Percentiles rank a stretch among this genome's conserved stretches.
Evolutionary conservation across 2,797 vertebrate genomes (phyloP).

Genomic region (Oreochromis grahami): DNA sequence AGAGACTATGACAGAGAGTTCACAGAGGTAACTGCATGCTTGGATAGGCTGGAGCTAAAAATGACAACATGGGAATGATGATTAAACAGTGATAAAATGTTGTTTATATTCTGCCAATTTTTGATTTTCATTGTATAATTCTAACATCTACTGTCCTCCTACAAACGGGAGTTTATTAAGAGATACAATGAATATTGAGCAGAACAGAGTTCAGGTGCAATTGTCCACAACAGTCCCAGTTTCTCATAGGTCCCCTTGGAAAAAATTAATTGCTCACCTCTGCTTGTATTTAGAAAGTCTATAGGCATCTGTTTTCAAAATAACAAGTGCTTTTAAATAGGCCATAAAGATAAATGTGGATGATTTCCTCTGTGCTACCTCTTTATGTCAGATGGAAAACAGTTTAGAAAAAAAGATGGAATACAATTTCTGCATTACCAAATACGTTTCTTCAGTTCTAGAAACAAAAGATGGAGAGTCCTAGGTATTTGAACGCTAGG

Average conservation of each 20-base stretch:
- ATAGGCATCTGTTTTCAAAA: background rate
- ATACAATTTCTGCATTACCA: background rate
- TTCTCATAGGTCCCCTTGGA: background rate
- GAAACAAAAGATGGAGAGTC: background rate
- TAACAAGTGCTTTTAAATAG: background rate
- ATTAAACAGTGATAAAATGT: background rate
- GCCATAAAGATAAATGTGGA: background rate
- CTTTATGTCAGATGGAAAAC: background rate
- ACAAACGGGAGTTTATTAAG: background rate
- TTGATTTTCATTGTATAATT: background rate
- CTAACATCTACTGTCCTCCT: background rate
- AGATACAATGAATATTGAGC: background rate
- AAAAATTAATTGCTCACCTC: background rate
- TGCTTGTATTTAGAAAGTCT: background rate
- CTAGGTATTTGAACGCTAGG: background rate
- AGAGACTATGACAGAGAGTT: background rate
- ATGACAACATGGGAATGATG: background rate
- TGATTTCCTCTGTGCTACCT: background rate
- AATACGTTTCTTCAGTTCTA: background rate
- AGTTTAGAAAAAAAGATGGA: background rate
- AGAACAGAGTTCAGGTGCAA: background rate
- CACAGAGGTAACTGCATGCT: background rate
- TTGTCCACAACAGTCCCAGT: background rate
- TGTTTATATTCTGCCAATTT: background rate
- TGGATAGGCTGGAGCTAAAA: background rate